Evolutionary conservation across 2,888 invertebrate genomes (phyloP).

Genomic region (Limnephilus auricula): DNA sequence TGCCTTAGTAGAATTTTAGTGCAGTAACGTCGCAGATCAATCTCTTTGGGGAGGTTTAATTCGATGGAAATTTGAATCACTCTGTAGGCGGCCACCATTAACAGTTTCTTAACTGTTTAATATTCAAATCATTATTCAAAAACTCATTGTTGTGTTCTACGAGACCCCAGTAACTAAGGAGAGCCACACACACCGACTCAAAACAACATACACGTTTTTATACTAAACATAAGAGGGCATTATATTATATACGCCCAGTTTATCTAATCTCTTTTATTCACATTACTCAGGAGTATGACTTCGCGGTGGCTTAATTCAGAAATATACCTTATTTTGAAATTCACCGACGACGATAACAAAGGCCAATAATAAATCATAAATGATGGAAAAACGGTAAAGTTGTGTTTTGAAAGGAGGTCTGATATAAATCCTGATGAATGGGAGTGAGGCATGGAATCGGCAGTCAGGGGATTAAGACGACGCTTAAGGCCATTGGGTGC

Average conservation of each 20-base stretch:
- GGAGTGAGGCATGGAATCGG: not conserved
- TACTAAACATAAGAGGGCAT: not conserved
- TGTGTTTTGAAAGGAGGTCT: not conserved
- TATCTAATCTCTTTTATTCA: not conserved
- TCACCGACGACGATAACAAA: slow-evolving; percentile 7
- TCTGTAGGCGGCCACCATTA: slow-evolving; percentile 56
- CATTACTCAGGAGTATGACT: not conserved
- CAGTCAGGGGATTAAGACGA: not conserved
- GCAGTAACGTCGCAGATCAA: not conserved
- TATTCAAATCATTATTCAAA: slow-evolving; percentile 66
- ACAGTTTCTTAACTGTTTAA: slow-evolving; percentile 59
- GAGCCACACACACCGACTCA: slow-evolving; percentile 49
- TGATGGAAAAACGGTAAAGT: not conserved
- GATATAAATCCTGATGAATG: not conserved
- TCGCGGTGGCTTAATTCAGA: slow-evolving; percentile 5
- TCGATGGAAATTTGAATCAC: not conserved
- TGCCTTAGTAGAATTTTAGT: not conserved
- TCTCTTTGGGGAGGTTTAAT: not conserved
- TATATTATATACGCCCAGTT: not conserved
- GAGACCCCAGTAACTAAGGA: slow-evolving; percentile 64
- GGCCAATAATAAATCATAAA: not conserved
- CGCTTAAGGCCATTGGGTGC: too few species aligned
- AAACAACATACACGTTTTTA: not conserved
- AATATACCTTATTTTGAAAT: not conserved
- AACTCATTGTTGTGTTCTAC: slow-evolving; percentile 66